Conservation (phyloP, 2,113 vertebrate species). For the Donacobius atricapilla region DNA sequence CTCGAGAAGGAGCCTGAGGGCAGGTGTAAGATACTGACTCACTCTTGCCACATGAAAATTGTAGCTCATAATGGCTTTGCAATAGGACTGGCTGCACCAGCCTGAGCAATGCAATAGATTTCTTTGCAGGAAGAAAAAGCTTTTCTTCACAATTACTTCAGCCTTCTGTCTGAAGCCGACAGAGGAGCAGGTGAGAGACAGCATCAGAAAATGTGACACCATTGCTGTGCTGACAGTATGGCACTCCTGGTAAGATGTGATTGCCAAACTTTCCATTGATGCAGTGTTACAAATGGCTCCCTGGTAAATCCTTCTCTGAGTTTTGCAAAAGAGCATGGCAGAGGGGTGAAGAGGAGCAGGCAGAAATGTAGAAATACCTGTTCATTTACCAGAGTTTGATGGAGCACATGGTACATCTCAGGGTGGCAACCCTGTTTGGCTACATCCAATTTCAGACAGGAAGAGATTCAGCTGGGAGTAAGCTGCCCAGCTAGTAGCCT, state of each 20-base stretch:
- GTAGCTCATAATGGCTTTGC: background rate
- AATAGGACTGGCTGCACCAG: background rate
- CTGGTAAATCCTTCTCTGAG: background rate
- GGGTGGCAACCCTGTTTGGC: background rate
- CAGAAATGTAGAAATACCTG: background rate
- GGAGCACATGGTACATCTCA: fast-evolving
- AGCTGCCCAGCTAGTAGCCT: background rate
- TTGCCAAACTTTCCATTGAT: background rate
- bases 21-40: background rate
- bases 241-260: background rate
- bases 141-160: background rate
- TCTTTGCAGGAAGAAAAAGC: background rate
- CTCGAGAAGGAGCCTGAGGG: background rate
- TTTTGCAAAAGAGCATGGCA: background rate
- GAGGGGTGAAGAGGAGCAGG: background rate
- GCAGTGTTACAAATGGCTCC: background rate
- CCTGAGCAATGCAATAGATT: background rate
- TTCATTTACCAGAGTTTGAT: background rate
- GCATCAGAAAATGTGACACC: background rate
- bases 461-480: background rate
- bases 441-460: background rate
- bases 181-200: background rate
- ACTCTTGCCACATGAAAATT: background rate
- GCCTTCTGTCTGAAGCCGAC: background rate
- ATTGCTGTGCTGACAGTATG: background rate